Percentiles rank a stretch among this genome's conserved stretches.
Evolutionary conservation across 2,113 vertebrate genomes (phyloP).

Genomic region (Herpetotheres cachinnans): DNA sequence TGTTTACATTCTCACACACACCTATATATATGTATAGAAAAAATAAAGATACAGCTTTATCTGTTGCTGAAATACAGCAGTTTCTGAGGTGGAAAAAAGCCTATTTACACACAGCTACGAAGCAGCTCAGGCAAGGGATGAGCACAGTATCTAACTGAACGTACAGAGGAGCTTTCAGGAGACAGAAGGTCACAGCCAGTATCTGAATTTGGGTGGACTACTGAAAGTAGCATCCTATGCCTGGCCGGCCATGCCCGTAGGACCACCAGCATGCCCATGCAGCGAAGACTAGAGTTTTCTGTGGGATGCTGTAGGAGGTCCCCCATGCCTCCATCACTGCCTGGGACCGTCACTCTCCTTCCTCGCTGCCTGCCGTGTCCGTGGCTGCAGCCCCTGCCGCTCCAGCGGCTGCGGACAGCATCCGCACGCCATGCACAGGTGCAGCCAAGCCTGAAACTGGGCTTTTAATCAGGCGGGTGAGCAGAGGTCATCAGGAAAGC

Average conservation of each 20-base stretch:
- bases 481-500: neutral
- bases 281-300: neutral
- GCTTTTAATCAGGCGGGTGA: neutral
- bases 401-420: fast-evolving
- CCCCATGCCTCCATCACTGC: neutral
- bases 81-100: neutral
- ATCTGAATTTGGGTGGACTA: neutral
- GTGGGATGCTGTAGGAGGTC: neutral
- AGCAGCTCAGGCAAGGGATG: neutral
- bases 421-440: fast-evolving
- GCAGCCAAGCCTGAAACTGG: neutral
- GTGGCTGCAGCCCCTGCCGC: neutral
- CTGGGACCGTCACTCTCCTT: fast-evolving
- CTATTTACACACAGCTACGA: neutral
- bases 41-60: neutral
- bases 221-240: neutral
- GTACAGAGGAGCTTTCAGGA: neutral
- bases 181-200: neutral
- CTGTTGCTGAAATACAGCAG: neutral
- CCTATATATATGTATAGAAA: neutral
- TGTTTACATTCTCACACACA: neutral
- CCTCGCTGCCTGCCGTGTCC: neutral
- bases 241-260: neutral
- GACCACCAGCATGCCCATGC: fast-evolving
- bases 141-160: neutral